Base-by-base conservation (phyloP, 2,888 invertebrate species). In the Heliconius erato region DNA sequence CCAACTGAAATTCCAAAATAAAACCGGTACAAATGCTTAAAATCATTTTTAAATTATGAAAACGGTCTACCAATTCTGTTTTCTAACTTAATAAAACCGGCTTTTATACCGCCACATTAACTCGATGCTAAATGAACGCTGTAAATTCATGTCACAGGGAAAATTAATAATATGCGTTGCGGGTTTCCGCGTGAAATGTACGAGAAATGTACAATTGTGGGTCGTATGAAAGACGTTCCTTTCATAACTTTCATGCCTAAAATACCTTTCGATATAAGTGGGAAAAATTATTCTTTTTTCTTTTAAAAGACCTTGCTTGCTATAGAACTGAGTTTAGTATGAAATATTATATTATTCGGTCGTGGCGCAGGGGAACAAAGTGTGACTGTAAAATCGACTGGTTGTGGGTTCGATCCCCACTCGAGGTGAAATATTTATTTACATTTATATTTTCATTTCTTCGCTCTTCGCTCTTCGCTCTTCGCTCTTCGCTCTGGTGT, bases 131-230 rank as follows among this genome's bases (percentile, higher is more conserved):
- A 81, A 81, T 81, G 68, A 79, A 82, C 68, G 68, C 74, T 74
- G 79, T 79, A 80, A 77, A 82, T 82, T 82, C 82, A 72, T 78
- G 80, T 82, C 82, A 80, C 82, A 79, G 59, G 80, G 68, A 80
- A 77, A 82, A 80, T 80, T 82, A 80, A 82, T 82, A 82, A 81
- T 81, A 81, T 80, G 82, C 79, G 80, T 79, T 71, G 71, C 79
- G 40, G 79, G 81, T 72, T 77, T 79, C 69, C 74, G 63, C 74
- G 74, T 82, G 79, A 82, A 82, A 82, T 82, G 74, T 82, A 82
- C 74, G 79, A 81, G 77, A 81, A 72, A 78, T 81, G 81, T 78
- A 81, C 78, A 72, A 72, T 71, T 81, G 81, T 78, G 72, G 71
- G 81, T 54, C 81, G 63, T 78, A 78, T 81, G 81, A 81, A 78